phyloP scores from a whole-genome alignment of 2,888 invertebrate species.

The Andrena bucephala region DNA sequence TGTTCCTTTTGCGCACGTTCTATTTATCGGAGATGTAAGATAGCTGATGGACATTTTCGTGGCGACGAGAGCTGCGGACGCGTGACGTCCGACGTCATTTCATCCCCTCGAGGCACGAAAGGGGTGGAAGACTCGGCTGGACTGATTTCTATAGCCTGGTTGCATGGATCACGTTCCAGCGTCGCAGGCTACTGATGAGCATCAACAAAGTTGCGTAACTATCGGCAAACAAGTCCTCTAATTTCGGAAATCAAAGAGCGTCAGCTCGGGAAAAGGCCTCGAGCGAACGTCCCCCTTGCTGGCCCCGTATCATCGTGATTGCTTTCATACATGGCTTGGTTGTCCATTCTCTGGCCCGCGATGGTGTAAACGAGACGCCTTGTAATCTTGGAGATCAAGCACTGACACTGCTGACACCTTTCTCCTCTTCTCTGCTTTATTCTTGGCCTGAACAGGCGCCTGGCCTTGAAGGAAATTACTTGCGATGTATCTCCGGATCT shows the following conservation, averaged over 20 bases:
- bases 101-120: background rate
- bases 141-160: constrained; percentile 5
- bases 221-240: constrained; percentile 37
- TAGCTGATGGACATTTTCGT: too few relatives aligned
- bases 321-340: background rate
- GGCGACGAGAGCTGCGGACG: too few relatives aligned
- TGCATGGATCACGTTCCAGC: background rate
- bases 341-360: constrained; percentile 5
- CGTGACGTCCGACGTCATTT: too few relatives aligned
- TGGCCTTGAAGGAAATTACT: constrained; percentile 6
- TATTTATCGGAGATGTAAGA: too few relatives aligned
- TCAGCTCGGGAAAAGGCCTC: background rate
- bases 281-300: background rate
- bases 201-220: constrained; percentile 1
- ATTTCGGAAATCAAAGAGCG: constrained; percentile 43
- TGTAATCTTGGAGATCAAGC: constrained; percentile 39
- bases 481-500: background rate
- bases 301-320: constrained; percentile 15
- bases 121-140: background rate
- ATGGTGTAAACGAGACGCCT: background rate
- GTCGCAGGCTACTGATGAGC: constrained; percentile 20
- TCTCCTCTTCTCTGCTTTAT: background rate
- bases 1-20: too few relatives aligned
- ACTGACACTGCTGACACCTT: constrained; percentile 10
- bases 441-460: background rate